These are phyloP conservation scores for Dolichomitus sp. DNA, from an alignment of 2,888 invertebrate genomes.

Conservation along the genomic window DNA sequence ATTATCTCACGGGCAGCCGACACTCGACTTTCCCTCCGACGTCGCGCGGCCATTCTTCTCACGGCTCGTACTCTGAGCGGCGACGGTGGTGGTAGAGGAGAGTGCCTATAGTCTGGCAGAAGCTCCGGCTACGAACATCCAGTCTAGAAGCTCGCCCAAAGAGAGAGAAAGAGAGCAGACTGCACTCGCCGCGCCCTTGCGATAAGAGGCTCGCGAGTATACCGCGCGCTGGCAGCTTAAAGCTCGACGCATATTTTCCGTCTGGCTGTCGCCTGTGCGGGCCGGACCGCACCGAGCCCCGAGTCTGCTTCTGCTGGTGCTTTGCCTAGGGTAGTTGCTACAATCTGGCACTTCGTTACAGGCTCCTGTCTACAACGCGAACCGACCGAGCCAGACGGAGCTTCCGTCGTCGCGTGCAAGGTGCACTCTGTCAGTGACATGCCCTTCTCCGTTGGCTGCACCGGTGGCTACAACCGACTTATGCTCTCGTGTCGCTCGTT, in stretches of 20 bases:
- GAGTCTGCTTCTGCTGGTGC: not conserved
- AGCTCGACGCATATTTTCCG: slow-evolving; percentile 63
- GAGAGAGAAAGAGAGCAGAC: slow-evolving; percentile 19
- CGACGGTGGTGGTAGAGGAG: not conserved
- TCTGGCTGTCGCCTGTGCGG: slow-evolving; percentile 44
- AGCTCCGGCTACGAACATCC: slow-evolving; percentile 15
- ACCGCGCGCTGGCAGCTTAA: slow-evolving; percentile 51
- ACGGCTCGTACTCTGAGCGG: slow-evolving; percentile 6
- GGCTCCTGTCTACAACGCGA: slow-evolving; percentile 12
- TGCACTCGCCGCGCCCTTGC: slow-evolving; percentile 39
- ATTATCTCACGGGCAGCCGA: slow-evolving; percentile 71
- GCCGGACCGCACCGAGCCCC: slow-evolving; percentile 25
- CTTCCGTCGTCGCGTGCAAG: slow-evolving; percentile 57
- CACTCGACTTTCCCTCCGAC: slow-evolving; percentile 61
- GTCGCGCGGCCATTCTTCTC: slow-evolving; percentile 59
- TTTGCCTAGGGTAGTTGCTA: not conserved
- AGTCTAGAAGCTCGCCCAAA: slow-evolving; percentile 30
- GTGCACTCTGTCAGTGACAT: slow-evolving; percentile 62
- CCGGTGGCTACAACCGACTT: slow-evolving; percentile 1
- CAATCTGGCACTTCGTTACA: slow-evolving; percentile 58
- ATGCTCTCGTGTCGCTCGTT: slow-evolving; percentile 7
- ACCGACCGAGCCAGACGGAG: slow-evolving; percentile 35
- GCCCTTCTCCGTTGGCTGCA: not conserved
- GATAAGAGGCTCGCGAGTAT: slow-evolving; percentile 52
- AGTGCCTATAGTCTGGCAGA: slow-evolving; percentile 23